phyloP scores from a whole-genome alignment of 2,113 vertebrate genomes.

The Hemiprocne comata region DNA sequence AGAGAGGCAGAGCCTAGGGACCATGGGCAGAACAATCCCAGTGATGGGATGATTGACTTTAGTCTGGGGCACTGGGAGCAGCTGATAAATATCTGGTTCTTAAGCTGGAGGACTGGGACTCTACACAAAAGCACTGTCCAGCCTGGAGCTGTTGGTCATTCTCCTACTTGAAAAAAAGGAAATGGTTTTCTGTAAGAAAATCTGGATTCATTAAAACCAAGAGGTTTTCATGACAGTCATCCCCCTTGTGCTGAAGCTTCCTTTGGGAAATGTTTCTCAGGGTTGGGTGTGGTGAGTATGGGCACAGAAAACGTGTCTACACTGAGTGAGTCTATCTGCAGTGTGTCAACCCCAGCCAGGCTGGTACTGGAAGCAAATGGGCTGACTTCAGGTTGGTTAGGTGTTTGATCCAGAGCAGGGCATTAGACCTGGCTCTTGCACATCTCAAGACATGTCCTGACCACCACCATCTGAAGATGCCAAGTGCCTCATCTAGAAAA shows the following conservation, averaged over 20 bases:
- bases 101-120: background rate
- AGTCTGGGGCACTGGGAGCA: background rate
- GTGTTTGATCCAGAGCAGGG: background rate
- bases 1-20: accelerated
- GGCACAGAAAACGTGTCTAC: background rate
- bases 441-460: background rate
- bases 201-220: background rate
- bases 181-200: background rate
- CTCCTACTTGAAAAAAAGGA: background rate
- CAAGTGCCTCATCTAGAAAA: background rate
- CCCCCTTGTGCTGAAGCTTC: background rate
- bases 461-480: background rate
- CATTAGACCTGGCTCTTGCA: background rate
- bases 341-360: accelerated
- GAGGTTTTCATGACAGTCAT: background rate
- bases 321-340: background rate
- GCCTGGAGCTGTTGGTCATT: background rate
- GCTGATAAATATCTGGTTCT: background rate
- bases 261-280: background rate
- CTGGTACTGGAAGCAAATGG: background rate
- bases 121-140: background rate
- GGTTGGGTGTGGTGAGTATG: background rate
- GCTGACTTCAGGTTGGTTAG: background rate
- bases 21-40: accelerated
- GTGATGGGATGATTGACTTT: background rate